A percentile compares a stretch with the other conserved stretches of the same genome.
phyloP scores from a whole-genome alignment of 2,888 invertebrate species.

The Drepana falcataria region DNA sequence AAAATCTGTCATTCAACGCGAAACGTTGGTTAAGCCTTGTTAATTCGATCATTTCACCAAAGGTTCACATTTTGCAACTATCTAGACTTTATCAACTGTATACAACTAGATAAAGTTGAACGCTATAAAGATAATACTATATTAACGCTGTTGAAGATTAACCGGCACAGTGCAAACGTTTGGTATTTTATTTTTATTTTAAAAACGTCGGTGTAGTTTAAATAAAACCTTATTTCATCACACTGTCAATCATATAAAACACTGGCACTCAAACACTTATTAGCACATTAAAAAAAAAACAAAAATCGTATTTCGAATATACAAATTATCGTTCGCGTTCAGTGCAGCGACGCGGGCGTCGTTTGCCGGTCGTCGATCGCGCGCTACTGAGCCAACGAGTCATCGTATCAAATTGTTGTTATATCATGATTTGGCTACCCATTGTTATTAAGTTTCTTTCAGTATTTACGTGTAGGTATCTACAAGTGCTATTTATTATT shows the following conservation, averaged over 20 bases:
- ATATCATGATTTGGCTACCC: constrained; percentile 17
- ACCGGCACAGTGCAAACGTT: too few species aligned
- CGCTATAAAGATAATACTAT: constrained; percentile 17
- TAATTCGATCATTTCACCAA: background rate
- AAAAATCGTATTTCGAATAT: constrained; percentile 41
- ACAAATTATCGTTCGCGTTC: constrained; percentile 33
- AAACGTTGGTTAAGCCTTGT: background rate
- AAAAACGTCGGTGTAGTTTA: too few species aligned
- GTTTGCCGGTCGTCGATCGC: constrained; percentile 54
- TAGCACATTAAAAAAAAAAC: constrained; percentile 16
- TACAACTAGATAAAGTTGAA: constrained; percentile 30
- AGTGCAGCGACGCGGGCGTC: constrained; percentile 50
- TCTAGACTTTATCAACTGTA: constrained; percentile 20
- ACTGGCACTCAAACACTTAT: constrained; percentile 39
- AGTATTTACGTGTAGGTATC: background rate
- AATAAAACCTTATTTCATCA: constrained; percentile 31
- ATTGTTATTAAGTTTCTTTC: background rate
- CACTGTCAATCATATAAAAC: constrained; percentile 26
- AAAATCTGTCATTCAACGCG: background rate
- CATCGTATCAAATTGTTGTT: constrained; percentile 47
- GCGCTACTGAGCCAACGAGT: constrained; percentile 54
- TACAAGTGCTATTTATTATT: too few species aligned
- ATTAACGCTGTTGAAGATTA: background rate
- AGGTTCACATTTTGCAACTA: background rate
- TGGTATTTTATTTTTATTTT: too few species aligned